Percentiles rank a stretch among this genome's conserved stretches.
These are phyloP conservation scores for Anarhynchus alexandrinus DNA, from an alignment of 2,113 vertebrate species.

Conservation along the genomic window DNA sequence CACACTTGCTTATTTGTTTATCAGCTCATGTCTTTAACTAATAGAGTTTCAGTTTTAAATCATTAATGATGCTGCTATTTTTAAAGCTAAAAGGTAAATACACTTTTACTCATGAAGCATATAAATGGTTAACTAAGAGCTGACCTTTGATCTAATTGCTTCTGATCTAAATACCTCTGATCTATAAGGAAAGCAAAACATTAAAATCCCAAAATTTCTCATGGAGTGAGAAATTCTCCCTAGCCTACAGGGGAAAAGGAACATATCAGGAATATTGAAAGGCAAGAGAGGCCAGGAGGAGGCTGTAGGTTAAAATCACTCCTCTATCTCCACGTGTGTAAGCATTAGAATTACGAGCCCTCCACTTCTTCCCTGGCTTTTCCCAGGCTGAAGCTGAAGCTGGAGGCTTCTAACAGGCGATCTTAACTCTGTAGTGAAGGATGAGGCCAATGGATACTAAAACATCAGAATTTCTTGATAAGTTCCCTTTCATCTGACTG, in stretches of 20 bases:
- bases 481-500: neutral
- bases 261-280: neutral
- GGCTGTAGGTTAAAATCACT: neutral
- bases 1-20: neutral
- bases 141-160: neutral
- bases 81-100: neutral
- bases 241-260: neutral
- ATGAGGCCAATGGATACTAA: neutral
- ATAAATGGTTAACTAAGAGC: neutral
- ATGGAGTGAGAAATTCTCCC: neutral
- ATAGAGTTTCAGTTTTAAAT: neutral
- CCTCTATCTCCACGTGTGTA: neutral
- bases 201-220: neutral
- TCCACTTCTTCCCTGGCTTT: neutral
- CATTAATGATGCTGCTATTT: neutral
- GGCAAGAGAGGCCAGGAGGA: neutral
- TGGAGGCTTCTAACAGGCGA: neutral
- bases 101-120: neutral
- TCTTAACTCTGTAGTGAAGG: neutral
- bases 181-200: neutral
- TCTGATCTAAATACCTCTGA: neutral
- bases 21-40: neutral
- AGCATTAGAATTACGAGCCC: neutral
- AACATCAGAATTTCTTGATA: neutral
- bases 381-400: neutral